Conservation (phyloP, 2,888 invertebrate genomes). For the Plemyria rubiginata region DNA sequence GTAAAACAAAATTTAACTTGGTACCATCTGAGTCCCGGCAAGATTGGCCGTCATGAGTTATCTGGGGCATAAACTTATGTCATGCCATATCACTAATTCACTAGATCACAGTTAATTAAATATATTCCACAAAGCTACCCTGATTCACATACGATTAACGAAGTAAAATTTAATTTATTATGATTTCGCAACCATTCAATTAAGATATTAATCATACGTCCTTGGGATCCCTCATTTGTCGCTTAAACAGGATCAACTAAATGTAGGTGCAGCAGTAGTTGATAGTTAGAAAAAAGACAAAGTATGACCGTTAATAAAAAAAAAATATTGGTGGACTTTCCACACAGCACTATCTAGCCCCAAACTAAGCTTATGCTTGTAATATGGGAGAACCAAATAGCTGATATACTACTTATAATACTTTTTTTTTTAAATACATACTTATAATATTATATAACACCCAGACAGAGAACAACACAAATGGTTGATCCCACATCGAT, state of each 20-base stretch:
- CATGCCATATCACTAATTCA: constrained; percentile 19
- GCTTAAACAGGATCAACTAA: constrained; percentile 7
- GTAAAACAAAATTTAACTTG: constrained; percentile 46
- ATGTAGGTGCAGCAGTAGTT: constrained; percentile 33
- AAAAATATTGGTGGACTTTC: too few relatives aligned
- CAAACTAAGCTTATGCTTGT: too few relatives aligned
- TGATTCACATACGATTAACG: constrained; percentile 7
- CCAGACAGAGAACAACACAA: too few relatives aligned
- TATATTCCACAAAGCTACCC: constrained; percentile 9
- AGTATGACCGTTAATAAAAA: constrained; percentile 11
- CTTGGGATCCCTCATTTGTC: constrained; percentile 9
- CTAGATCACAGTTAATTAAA: constrained; percentile 24
- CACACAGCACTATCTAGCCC: too few relatives aligned
- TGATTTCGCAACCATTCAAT: too few relatives aligned
- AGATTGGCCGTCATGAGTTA: constrained; percentile 19
- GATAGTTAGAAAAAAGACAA: constrained; percentile 31
- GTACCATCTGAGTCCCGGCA: constrained; percentile 40
- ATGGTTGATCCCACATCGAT: background rate
- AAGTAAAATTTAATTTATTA: constrained; percentile 1
- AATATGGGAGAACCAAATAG: too few relatives aligned
- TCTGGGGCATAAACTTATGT: constrained; percentile 19
- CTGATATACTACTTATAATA: too few relatives aligned
- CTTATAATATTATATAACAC: too few relatives aligned
- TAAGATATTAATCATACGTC: constrained; percentile 11
- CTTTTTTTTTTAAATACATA: too few relatives aligned